A percentile compares a stretch with the other conserved stretches of the same genome.
Evolutionary conservation across 1,140 invertebrate genomes (phyloP).

Genomic region (Caligus rogercresseyi): DNA sequence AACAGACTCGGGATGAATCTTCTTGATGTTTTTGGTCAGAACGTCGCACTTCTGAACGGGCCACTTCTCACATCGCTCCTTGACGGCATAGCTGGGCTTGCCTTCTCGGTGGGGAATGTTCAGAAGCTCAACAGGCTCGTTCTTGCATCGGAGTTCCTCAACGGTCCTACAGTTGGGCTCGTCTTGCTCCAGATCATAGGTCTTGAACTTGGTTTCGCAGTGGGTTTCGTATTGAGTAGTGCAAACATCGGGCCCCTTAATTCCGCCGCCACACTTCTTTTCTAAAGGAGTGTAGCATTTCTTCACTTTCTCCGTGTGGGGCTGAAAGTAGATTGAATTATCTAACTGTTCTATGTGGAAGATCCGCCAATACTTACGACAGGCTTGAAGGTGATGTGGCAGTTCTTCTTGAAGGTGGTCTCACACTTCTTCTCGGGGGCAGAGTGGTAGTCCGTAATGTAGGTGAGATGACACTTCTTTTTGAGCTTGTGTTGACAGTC

Average conservation of each 20-base stretch:
- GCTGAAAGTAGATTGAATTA: not conserved
- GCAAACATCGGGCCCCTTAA: not conserved
- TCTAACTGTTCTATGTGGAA: not conserved
- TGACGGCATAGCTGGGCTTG: not conserved
- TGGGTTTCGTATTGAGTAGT: not conserved
- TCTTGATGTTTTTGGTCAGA: not conserved
- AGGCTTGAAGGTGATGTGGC: slow-evolving; percentile 5
- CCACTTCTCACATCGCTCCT: not conserved
- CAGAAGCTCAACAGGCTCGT: not conserved
- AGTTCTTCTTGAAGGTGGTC: slow-evolving; percentile 14
- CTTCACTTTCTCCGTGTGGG: not conserved
- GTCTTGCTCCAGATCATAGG: not conserved
- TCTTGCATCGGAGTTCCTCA: not conserved
- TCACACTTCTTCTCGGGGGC: slow-evolving; percentile 8
- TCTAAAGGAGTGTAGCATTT: not conserved
- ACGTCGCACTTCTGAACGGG: not conserved
- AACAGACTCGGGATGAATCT: not conserved
- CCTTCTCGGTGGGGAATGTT: not conserved
- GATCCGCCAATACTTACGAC: not conserved
- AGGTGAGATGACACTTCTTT: slow-evolving; percentile 11
- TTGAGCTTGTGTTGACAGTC: not conserved
- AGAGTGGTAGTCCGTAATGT: slow-evolving; percentile 1
- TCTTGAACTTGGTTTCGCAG: slow-evolving; percentile 3
- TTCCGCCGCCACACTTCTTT: not conserved
- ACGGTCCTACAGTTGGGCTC: not conserved